Percentiles rank a stretch among this genome's conserved stretches.
These are phyloP conservation scores for Pionites leucogaster DNA, from an alignment of 2,113 vertebrate genomes.

Conservation along the genomic window DNA sequence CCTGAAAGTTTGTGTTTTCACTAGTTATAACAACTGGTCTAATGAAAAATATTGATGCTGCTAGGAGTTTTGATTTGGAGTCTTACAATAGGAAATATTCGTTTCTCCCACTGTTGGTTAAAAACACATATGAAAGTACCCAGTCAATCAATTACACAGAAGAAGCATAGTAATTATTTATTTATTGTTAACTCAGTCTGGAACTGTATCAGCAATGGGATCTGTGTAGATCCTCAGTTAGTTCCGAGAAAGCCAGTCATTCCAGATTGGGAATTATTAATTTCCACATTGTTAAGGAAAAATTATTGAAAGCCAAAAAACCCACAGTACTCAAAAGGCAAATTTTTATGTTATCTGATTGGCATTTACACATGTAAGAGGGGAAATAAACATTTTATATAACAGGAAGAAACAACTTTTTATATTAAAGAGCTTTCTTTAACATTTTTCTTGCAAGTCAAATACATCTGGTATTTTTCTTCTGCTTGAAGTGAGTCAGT, in stretches of 20 bases:
- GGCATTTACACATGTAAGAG: background rate
- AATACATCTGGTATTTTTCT: background rate
- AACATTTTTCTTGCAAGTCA: background rate
- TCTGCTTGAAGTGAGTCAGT: constrained; percentile 14
- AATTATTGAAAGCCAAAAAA: background rate
- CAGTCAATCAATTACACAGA: background rate
- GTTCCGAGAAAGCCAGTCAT: background rate
- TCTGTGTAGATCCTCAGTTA: background rate
- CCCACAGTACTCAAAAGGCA: background rate
- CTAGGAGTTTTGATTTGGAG: background rate
- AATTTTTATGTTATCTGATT: background rate
- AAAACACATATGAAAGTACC: background rate
- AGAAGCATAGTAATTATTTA: background rate
- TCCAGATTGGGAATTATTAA: background rate
- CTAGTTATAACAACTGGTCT: background rate
- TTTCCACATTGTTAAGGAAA: background rate
- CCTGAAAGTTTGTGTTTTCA: background rate
- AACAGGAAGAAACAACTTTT: background rate
- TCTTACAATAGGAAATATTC: background rate
- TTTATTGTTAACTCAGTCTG: background rate
- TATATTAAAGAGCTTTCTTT: background rate
- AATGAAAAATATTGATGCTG: background rate
- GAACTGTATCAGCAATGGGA: background rate
- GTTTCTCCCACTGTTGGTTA: background rate
- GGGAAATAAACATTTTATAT: background rate